Base-by-base conservation (phyloP, 1,140 invertebrate species). In the Hylyphantes graminicola region DNA sequence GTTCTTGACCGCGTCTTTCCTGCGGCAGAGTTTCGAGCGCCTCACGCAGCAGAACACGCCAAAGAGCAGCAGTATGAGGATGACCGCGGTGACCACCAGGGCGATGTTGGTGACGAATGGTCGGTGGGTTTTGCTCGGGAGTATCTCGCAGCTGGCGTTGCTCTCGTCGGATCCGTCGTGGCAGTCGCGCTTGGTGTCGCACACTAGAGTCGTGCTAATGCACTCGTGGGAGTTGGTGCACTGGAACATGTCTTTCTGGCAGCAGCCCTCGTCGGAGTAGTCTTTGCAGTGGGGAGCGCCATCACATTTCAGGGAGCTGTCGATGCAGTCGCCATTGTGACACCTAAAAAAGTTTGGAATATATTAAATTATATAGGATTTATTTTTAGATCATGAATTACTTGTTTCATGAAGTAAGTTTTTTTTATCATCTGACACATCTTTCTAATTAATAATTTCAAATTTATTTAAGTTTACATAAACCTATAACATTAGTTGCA, bases 321-420 rank as follows among this genome's bases (percentile, higher is more conserved):
- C 82, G 10, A 95, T 94, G 87, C 95, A 96, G n/a, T 93, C 92
- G 8, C 90, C 90, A 88, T 93, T 93, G 73, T 92, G 91, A 85
- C 95, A 95, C 68, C 92, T 91, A 35, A 74, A 65, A 35, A 1
- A 35, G 35, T 35, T 35, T 35, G 5, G 35, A 1, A 35, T 2
- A 35, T 35, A 35, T 35, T 35, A 35, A 35, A 35, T 35, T 35
- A 35, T 5, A 35, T 35, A 35, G 35, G 1, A 35, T 35, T 35
- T 35, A 35, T 35, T 35, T 35, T 1, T 35, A 35, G 35, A 35
- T 35, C 35, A 35, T 2, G 35, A 35, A 85, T 95, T 95, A 67
- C 92, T 91, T n/a, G n/a, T n/a, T n/a, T n/a, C n/a, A n/a, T n/a
- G n/a, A n/a, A n/a, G n/a, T n/a, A n/a, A n/a, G n/a, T n/a, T n/a